A percentile compares a stretch with the other conserved stretches of the same genome.
Conservation (phyloP, 1,140 invertebrate species). For the Lordiphosa mommai region DNA sequence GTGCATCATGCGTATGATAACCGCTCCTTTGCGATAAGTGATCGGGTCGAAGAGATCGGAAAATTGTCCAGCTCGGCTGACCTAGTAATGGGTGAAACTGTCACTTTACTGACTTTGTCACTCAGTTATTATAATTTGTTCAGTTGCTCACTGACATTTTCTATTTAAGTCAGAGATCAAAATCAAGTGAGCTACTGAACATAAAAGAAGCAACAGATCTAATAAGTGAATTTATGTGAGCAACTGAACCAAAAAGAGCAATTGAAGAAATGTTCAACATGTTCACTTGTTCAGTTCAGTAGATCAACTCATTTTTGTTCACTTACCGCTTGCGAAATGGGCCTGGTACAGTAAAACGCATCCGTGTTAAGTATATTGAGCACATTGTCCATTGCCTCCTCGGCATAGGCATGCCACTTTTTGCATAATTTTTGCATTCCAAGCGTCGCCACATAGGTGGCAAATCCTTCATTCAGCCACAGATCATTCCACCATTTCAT, state of each 20-base stretch:
- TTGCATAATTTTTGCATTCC: constrained; percentile 82
- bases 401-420: constrained; percentile 83
- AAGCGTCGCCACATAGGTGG: constrained; percentile 84
- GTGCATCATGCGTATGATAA: constrained; percentile 93
- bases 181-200: no score
- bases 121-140: no score
- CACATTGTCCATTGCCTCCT: constrained; percentile 83
- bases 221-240: no score
- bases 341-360: constrained; percentile 82
- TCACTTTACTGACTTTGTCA: no score
- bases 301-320: no score
- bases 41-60: constrained; percentile 93
- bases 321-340: constrained; percentile 83
- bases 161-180: no score
- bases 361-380: constrained; percentile 81
- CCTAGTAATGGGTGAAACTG: constrained; percentile 44
- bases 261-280: no score
- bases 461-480: constrained; percentile 94
- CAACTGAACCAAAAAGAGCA: no score
- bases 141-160: no score
- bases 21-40: constrained; percentile 91
- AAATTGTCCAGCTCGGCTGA: constrained; percentile 86
- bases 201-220: no score
- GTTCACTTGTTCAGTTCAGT: no score
- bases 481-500: constrained; percentile 91